Evolutionary conservation across 2,797 vertebrate species (phyloP).

Genomic region (Sternarchorhynchus goeldii): DNA sequence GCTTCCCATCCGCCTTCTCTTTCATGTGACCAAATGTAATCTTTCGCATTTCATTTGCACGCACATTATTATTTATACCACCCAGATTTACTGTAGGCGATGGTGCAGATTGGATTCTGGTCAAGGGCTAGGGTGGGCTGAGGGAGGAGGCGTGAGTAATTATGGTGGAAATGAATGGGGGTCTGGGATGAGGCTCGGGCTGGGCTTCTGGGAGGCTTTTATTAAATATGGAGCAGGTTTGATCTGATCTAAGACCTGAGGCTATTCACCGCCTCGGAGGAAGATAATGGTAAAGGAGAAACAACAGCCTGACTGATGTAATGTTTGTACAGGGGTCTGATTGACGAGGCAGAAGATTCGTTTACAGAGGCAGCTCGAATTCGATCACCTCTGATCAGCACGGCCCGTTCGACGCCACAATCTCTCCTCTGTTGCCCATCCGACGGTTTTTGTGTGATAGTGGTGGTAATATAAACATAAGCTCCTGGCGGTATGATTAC

Average conservation of each 20-base stretch:
- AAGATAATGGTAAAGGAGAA: conserved; percentile 60
- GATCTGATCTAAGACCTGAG: conserved; percentile 60
- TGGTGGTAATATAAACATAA: conserved; percentile 22
- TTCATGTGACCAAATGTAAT: conserved; percentile 65
- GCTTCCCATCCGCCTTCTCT: conserved; percentile 36
- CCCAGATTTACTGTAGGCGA: conserved; percentile 61
- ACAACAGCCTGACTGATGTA: conserved; percentile 63
- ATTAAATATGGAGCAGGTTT: conserved; percentile 67
- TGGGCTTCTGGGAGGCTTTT: conserved; percentile 57
- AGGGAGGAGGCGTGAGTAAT: conserved; percentile 60
- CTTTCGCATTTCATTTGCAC: conserved; percentile 68
- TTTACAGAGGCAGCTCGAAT: conserved; percentile 55
- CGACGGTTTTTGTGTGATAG: conserved; percentile 21
- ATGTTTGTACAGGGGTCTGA: conserved; percentile 60
- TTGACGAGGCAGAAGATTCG: conserved; percentile 53
- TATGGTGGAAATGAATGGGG: conserved; percentile 64
- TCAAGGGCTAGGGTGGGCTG: conserved; percentile 54
- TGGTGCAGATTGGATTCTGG: conserved; percentile 66
- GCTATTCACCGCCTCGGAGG: conserved; percentile 60
- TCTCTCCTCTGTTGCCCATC: conserved; percentile 30
- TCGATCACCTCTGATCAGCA: conserved; percentile 48
- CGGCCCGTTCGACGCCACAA: conserved; percentile 17
- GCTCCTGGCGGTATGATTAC: neutral
- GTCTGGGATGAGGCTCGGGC: conserved; percentile 55
- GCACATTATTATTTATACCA: conserved; percentile 67